Percentiles rank a stretch among this genome's conserved stretches.
Conservation (phyloP, 2,888 invertebrate genomes). For the Yponomeuta plumbellus region DNA sequence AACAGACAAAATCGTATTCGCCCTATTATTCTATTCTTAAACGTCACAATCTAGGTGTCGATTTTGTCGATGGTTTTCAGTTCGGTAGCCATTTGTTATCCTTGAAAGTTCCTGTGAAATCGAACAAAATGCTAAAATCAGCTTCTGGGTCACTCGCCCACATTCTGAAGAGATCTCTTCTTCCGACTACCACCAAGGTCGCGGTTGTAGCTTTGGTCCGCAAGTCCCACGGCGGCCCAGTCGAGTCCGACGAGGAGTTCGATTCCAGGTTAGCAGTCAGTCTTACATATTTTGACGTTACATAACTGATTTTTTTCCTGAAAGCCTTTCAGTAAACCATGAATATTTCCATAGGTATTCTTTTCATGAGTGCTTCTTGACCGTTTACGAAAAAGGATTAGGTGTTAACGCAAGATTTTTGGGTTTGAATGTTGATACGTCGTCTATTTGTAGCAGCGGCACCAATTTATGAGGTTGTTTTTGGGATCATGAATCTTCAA, state of each 20-base stretch:
- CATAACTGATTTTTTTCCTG: constrained; percentile 53
- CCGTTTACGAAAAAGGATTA: background rate
- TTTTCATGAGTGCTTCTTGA: background rate
- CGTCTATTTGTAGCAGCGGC: background rate
- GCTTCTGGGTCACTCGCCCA: constrained; percentile 57
- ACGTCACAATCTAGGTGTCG: constrained; percentile 15
- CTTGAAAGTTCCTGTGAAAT: constrained; percentile 45
- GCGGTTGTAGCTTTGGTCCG: constrained; percentile 49
- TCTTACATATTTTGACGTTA: constrained; percentile 55
- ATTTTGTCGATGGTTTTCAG: constrained; percentile 38
- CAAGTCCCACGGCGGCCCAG: constrained; percentile 62
- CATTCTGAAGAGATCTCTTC: constrained; percentile 57
- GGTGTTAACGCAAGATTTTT: background rate
- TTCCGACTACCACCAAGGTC: constrained; percentile 49
- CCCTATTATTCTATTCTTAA: background rate
- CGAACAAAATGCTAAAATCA: constrained; percentile 65
- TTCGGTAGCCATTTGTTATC: constrained; percentile 66
- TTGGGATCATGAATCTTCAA: too few species aligned
- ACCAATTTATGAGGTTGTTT: too few species aligned
- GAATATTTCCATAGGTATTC: background rate
- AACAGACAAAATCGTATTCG: too few species aligned
- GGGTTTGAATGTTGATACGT: background rate
- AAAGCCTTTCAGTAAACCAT: background rate
- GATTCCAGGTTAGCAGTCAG: constrained; percentile 78
- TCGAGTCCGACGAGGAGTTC: constrained; percentile 90